These are phyloP conservation scores for Phymastichus coffea DNA, from an alignment of 1,140 invertebrate genomes.

Conservation along the genomic window DNA sequence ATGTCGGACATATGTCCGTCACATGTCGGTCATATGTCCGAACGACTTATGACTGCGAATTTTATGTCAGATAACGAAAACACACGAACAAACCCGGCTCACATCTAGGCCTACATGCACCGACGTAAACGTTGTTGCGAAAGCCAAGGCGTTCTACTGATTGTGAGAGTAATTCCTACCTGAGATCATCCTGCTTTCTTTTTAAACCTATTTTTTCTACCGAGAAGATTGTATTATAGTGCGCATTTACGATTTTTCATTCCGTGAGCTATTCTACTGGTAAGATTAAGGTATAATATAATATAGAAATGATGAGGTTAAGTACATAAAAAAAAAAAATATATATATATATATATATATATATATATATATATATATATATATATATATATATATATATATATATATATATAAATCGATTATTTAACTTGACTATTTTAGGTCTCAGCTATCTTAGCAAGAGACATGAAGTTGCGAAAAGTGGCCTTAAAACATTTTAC, in stretches of 20 bases:
- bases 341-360: neutral
- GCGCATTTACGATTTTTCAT: too few relatives aligned
- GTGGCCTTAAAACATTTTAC: neutral
- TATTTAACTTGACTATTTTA: neutral
- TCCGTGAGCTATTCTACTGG: too few relatives aligned
- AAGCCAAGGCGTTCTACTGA: neutral
- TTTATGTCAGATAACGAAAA: too few relatives aligned
- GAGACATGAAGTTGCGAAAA: neutral
- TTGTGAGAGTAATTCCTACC: neutral
- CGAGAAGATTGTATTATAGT: too few relatives aligned
- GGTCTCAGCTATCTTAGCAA: neutral
- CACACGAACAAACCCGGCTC: too few relatives aligned
- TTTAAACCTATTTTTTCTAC: too few relatives aligned
- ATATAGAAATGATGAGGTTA: too few relatives aligned
- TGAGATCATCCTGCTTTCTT: too few relatives aligned
- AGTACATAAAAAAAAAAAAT: too few relatives aligned
- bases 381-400: neutral
- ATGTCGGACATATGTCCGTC: neutral
- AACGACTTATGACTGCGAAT: neutral
- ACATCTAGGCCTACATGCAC: neutral
- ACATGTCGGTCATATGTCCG: neutral
- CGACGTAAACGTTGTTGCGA: neutral
- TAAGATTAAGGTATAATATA: too few relatives aligned
- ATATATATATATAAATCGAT: neutral
- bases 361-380: neutral